A percentile compares a stretch with the other conserved stretches of the same genome.
Conservation (phyloP, 1,140 invertebrate genomes). For the Ladona fulva region DNA sequence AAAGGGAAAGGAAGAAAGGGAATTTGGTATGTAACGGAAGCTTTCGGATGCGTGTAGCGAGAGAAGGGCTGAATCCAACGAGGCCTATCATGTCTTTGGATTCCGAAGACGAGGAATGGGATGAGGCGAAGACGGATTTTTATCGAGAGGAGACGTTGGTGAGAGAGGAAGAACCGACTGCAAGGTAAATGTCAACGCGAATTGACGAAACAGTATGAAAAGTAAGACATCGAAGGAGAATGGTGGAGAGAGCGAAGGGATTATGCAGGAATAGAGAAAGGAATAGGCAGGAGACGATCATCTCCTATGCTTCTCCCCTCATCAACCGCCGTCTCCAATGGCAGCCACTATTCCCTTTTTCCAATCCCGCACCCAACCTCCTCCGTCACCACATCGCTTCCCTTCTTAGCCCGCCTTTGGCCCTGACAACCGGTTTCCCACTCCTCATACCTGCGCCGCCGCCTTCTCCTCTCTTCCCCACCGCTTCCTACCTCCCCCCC, state of each 20-base stretch:
- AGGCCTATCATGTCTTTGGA: no score
- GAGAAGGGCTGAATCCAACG: not conserved
- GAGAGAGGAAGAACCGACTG: no score
- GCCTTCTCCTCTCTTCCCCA: not conserved
- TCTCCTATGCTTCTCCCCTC: not conserved
- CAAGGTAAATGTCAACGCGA: no score
- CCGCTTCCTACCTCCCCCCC: not conserved
- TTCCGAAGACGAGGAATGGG: no score
- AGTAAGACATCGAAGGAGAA: not conserved
- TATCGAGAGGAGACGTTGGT: no score
- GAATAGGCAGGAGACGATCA: not conserved
- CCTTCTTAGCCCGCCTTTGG: not conserved
- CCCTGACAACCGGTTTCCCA: slow-evolving; percentile 6
- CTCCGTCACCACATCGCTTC: not conserved
- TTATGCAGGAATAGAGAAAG: not conserved
- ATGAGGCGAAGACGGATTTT: no score
- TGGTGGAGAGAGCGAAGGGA: not conserved
- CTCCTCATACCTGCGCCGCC: not conserved
- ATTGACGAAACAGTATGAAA: no score
- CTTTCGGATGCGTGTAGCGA: not conserved
- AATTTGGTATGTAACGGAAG: not conserved
- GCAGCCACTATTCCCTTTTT: not conserved
- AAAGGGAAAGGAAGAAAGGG: no score
- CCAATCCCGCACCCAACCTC: not conserved
- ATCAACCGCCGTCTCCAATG: not conserved